phyloP scores from a whole-genome alignment of 2,113 vertebrate genomes.

The Calyptommatus sinebrachiatus region DNA sequence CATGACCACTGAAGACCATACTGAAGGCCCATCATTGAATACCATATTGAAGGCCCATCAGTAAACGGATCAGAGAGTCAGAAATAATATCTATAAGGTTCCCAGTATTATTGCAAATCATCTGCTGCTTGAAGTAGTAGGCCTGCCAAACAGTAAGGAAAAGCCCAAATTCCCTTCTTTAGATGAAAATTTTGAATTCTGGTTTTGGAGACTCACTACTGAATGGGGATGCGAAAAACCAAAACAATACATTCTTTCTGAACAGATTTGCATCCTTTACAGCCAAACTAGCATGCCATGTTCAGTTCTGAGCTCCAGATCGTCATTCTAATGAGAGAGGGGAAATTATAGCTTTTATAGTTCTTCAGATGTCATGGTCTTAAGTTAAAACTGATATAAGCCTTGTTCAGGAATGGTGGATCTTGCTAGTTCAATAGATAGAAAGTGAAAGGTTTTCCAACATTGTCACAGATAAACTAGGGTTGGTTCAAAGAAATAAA shows the following conservation, averaged over 20 bases:
- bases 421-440: too few relatives aligned
- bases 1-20: too few relatives aligned
- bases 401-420: too few relatives aligned
- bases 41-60: too few relatives aligned
- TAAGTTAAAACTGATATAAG: too few relatives aligned
- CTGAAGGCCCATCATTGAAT: too few relatives aligned
- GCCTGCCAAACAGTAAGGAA: background rate
- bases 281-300: background rate
- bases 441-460: too few relatives aligned
- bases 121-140: background rate
- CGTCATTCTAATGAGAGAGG: background rate
- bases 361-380: too few relatives aligned
- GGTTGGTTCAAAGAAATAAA: background rate
- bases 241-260: background rate
- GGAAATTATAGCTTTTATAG: too few relatives aligned
- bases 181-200: background rate
- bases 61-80: background rate
- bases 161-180: background rate
- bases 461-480: too few relatives aligned
- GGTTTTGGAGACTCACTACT: background rate
- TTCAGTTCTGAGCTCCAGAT: background rate
- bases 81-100: background rate
- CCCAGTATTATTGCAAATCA: background rate
- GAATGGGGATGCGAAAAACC: background rate
- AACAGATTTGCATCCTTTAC: background rate